These are phyloP conservation scores for Onthophagus taurus DNA, from an alignment of 1,140 invertebrate genomes.

Conservation along the genomic window DNA sequence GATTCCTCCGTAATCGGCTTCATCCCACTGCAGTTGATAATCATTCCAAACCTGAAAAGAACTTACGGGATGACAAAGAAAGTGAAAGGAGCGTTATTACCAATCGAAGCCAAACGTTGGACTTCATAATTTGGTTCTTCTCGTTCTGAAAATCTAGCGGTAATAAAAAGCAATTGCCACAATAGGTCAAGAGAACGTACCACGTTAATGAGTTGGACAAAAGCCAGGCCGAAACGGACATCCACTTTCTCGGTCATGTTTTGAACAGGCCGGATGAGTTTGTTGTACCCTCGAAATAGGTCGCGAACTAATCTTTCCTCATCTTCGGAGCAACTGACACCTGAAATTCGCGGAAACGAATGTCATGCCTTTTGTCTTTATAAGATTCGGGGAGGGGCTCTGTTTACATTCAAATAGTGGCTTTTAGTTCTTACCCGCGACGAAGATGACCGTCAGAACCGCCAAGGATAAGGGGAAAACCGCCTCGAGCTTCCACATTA, in stretches of 20 bases:
- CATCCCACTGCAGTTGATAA: conserved; percentile 96
- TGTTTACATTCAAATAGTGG: conserved; percentile 33
- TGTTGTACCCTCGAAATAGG: conserved; percentile 97
- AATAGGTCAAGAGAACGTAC: conserved; percentile 54
- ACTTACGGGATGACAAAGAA: not conserved
- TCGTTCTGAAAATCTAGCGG: conserved; percentile 77
- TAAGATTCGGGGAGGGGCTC: conserved; percentile 31
- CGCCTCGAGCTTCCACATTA: conserved; percentile 26
- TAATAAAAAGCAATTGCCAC: conserved; percentile 5
- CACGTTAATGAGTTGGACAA: conserved; percentile 98
- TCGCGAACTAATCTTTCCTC: conserved; percentile 92
- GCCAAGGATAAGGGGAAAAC: conserved; percentile 24
- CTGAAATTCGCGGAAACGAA: not conserved
- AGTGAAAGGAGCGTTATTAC: conserved; percentile 43
- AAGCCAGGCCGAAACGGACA: conserved; percentile 91
- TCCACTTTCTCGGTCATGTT: conserved; percentile 96
- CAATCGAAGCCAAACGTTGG: conserved; percentile 94
- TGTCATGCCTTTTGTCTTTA: conserved; percentile 25
- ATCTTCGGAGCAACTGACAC: conserved; percentile 73
- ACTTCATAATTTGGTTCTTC: conserved; percentile 99
- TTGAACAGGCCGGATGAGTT: conserved; percentile 94
- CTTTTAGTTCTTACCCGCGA: conserved; percentile 26
- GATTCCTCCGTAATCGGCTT: conserved; percentile 96
- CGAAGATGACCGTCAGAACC: conserved; percentile 24
- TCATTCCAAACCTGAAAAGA: conserved; percentile 79